These are phyloP conservation scores for Eupeodes luniger DNA, from an alignment of 2,888 invertebrate species.

Conservation along the genomic window DNA sequence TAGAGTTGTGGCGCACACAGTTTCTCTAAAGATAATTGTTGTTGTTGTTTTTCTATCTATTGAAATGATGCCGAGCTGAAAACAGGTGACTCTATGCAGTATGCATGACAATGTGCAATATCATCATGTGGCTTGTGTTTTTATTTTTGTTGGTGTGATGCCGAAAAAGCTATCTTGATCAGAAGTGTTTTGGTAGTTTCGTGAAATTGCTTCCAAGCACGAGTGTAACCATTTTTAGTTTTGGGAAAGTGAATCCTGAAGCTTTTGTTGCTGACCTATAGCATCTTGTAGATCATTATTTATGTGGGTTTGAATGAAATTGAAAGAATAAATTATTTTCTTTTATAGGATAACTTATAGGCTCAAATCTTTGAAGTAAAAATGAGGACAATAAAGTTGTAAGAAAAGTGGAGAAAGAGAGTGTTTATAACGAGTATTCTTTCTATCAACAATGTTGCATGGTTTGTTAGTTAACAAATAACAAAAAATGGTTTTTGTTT, in stretches of 20 bases:
- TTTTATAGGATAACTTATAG: background rate
- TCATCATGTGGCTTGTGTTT: background rate
- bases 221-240: slow-evolving; percentile 18
- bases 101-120: slow-evolving; percentile 24
- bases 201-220: slow-evolving; percentile 30
- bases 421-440: no score
- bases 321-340: background rate
- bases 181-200: background rate
- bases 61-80: background rate
- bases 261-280: background rate
- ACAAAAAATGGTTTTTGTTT: no score
- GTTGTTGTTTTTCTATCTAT: background rate
- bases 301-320: background rate
- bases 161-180: slow-evolving; percentile 40
- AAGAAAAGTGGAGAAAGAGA: no score
- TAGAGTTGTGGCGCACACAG: background rate
- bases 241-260: slow-evolving; percentile 22
- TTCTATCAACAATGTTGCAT: no score
- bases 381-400: no score
- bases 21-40: slow-evolving; percentile 36
- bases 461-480: no score
- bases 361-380: no score
- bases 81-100: slow-evolving; percentile 24
- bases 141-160: background rate
- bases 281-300: background rate